These are phyloP conservation scores for Aleadryas rufinucha DNA, from an alignment of 2,113 vertebrate species.

Conservation along the genomic window DNA sequence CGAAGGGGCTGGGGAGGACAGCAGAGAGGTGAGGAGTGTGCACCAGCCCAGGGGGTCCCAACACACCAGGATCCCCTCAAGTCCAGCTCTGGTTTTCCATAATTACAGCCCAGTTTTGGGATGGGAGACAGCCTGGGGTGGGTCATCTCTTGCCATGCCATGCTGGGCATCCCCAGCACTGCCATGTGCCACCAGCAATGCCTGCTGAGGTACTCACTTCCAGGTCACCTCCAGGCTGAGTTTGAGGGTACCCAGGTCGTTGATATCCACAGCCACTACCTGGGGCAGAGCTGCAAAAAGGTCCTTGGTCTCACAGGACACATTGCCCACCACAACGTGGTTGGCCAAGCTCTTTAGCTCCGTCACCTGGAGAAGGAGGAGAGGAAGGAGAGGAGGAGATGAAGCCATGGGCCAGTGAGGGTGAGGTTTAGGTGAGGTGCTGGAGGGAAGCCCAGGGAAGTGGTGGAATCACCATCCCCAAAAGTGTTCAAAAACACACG, in stretches of 20 bases:
- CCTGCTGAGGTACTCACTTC: slow-evolving; percentile 81
- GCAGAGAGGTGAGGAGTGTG: neutral
- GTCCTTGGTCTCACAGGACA: slow-evolving; percentile 96
- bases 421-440: neutral
- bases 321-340: slow-evolving; percentile 92
- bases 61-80: neutral
- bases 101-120: neutral
- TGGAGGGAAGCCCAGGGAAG: neutral
- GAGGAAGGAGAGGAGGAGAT: neutral
- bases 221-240: slow-evolving; percentile 94
- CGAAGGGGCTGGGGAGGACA: slow-evolving; percentile 83
- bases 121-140: neutral
- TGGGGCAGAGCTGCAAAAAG: slow-evolving; percentile 91
- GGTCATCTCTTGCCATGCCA: neutral
- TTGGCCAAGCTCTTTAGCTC: slow-evolving; percentile 95
- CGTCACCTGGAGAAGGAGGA: slow-evolving; percentile 78
- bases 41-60: accelerated
- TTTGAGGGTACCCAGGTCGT: slow-evolving; percentile 95
- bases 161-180: neutral
- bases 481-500: neutral
- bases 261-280: slow-evolving; percentile 94
- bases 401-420: neutral
- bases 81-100: neutral
- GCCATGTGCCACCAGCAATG: neutral
- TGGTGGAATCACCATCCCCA: neutral